phyloP scores from a whole-genome alignment of 2,888 invertebrate genomes.

The Sphaerophoria rueppellii region DNA sequence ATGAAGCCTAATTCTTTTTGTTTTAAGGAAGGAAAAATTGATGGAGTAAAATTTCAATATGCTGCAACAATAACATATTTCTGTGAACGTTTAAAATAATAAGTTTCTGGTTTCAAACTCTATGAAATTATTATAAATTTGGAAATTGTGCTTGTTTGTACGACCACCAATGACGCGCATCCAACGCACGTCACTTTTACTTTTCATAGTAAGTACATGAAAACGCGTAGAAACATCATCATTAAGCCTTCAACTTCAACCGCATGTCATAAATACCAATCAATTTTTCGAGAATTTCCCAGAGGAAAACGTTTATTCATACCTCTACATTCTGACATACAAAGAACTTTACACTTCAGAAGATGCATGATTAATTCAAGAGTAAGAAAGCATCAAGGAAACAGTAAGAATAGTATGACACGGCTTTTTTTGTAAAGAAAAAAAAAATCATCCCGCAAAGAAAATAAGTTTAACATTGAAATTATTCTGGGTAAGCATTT shows the following conservation, averaged over 20 bases:
- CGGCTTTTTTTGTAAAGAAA: neutral
- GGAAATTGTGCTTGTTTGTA: too few species aligned
- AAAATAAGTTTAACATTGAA: neutral
- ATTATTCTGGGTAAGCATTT: conserved; percentile 8
- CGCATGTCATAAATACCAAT: conserved; percentile 64
- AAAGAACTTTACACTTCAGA: conserved; percentile 68
- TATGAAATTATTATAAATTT: too few species aligned
- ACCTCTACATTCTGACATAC: conserved; percentile 50
- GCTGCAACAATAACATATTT: too few species aligned
- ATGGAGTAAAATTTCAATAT: too few species aligned
- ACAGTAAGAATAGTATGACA: neutral
- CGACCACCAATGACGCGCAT: too few species aligned
- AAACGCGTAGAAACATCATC: conserved; percentile 54
- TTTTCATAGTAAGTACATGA: too few species aligned
- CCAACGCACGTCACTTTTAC: too few species aligned
- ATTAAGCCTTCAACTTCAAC: conserved; percentile 68
- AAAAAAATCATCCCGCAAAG: neutral
- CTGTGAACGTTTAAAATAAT: too few species aligned
- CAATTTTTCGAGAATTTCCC: conserved; percentile 64
- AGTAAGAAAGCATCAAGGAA: conserved; percentile 52
- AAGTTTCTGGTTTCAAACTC: too few species aligned
- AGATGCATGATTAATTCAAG: conserved; percentile 58
- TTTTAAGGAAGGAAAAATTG: too few species aligned
- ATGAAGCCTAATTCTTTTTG: neutral
- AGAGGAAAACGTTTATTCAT: conserved; percentile 22